These are phyloP conservation scores for Pterostichus niger DNA, from an alignment of 2,888 invertebrate species.

Conservation along the genomic window DNA sequence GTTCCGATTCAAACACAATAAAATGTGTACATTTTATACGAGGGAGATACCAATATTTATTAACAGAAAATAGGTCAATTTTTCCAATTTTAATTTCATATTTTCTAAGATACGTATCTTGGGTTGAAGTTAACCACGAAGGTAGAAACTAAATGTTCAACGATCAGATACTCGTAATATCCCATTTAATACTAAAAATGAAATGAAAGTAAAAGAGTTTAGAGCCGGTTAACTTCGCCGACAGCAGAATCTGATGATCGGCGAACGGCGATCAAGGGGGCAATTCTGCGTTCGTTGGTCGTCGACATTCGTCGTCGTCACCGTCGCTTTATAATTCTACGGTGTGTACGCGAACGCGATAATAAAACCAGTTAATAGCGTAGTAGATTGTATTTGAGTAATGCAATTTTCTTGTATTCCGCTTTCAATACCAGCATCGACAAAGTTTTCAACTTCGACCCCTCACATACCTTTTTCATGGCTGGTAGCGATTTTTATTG, in stretches of 20 bases:
- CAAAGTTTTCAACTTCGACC: constrained; percentile 53
- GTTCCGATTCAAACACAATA: too few species aligned
- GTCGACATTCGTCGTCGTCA: neutral
- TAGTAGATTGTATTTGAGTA: constrained; percentile 63
- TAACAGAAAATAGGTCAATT: too few species aligned
- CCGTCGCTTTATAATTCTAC: constrained; percentile 57
- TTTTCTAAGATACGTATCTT: too few species aligned
- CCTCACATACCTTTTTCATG: constrained; percentile 58
- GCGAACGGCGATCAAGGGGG: constrained; percentile 11
- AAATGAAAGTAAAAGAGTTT: neutral
- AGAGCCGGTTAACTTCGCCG: neutral
- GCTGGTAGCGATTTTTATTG: constrained; percentile 62
- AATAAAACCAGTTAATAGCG: constrained; percentile 62
- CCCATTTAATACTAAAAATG: constrained; percentile 1
- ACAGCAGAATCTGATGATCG: constrained; percentile 4
- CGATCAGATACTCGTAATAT: neutral
- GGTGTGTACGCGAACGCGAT: constrained; percentile 48
- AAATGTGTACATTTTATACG: too few species aligned
- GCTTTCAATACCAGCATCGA: constrained; percentile 62
- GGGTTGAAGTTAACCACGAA: too few species aligned
- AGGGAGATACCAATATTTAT: too few species aligned
- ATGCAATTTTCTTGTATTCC: constrained; percentile 65
- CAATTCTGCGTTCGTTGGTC: constrained; percentile 11
- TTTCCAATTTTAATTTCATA: too few species aligned
- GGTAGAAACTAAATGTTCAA: too few species aligned